phyloP scores from a whole-genome alignment of 2,888 invertebrate species.

The Anaspis maculata region DNA sequence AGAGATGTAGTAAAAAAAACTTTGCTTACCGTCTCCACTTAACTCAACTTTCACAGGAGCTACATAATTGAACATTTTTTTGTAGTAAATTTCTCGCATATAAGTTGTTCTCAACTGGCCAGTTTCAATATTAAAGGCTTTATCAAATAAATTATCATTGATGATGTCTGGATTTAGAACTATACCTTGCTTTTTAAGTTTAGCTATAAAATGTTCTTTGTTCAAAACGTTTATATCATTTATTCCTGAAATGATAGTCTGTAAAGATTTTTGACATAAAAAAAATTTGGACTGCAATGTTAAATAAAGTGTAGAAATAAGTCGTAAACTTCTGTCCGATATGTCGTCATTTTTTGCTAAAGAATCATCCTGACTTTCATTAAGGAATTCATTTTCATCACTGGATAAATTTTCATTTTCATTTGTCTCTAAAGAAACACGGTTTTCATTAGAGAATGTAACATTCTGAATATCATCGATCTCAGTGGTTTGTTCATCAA shows the following conservation, averaged over 20 bases:
- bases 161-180: not conserved
- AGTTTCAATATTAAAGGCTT: not conserved
- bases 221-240: not conserved
- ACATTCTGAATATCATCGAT: no score
- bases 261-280: not conserved
- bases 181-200: not conserved
- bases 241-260: not conserved
- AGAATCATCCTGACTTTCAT: no score
- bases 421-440: not conserved
- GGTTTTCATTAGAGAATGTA: not conserved
- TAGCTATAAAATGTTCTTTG: not conserved
- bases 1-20: not conserved
- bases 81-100: constrained; percentile 9
- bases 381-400: not conserved
- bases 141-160: not conserved
- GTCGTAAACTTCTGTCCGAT: not conserved
- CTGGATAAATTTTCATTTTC: not conserved
- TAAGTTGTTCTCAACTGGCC: constrained; percentile 4
- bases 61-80: constrained; percentile 9
- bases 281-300: not conserved
- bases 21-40: not conserved
- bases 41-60: constrained; percentile 5
- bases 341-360: no score
- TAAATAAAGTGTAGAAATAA: not conserved
- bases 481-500: no score